Base-by-base conservation (phyloP, 2,888 invertebrate species). In the Pseudococcus viburni region DNA sequence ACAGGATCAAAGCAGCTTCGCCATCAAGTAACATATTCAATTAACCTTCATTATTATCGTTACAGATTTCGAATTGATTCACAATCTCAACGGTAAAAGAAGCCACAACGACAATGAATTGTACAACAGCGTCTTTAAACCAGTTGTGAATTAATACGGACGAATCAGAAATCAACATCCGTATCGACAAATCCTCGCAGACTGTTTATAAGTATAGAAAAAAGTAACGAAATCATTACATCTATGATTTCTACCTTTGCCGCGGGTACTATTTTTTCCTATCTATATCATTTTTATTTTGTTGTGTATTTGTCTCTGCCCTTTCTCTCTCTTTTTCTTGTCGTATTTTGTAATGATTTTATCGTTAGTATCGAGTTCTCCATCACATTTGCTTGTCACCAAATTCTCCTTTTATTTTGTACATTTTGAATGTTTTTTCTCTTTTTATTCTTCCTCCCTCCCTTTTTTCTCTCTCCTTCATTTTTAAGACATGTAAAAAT, bases 401-500 rank as follows among this genome's bases (percentile, higher is more conserved):
- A 80, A 80, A 80, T 42, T 80, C 15, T 80, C 42, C n/a, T 80
- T 80, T 42, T 46, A 11, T 80, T 42, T 80, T 42, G 80, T 80
- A 80, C 42, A 80, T 80, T 80, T 80, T 80, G 17, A 80, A 80
- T 42, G 42, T 33, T 33, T 33, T 33, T 33, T 33, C 3, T 3
- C 3, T 3, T 33, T 33, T 33, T 33, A 2, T 2, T 80, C 0
- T 12, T 33, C 3, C 15, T 12, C 33, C 33, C 33, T 1, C 9
- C 19, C 3, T 8, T 80, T 42, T 42, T 80, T 9, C n/a, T 80
- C n/a, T 80, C n/a, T 22, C 46, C 80, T 42, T 73, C 68, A 33
- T 80, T 80, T 80, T 80, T 80, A 80, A 80, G 80, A 39, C 42
- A 46, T 80, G 80, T 80, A 80, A 80, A 80, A 80, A 80, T 80